Evolutionary conservation across 2,888 invertebrate species (phyloP).

Genomic region (Tenthredo livida): DNA sequence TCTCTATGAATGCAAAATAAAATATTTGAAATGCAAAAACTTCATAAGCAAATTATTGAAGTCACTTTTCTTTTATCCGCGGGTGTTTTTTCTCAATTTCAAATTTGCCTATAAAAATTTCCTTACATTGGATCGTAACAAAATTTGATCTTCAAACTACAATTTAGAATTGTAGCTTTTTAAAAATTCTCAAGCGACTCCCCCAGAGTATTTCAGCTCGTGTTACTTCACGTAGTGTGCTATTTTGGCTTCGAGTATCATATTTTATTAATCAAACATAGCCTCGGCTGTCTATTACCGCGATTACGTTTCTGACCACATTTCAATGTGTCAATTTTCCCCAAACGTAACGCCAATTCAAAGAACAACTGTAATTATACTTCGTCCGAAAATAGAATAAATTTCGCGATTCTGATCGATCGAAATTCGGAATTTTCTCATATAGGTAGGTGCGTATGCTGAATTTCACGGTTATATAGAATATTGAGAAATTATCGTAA

Average conservation of each 20-base stretch:
- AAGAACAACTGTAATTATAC: not conserved
- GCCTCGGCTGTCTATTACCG: not conserved
- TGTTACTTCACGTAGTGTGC: not conserved
- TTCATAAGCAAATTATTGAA: not conserved
- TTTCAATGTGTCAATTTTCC: not conserved
- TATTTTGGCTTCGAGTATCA: not conserved
- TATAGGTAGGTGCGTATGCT: not conserved
- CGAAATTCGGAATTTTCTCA: not conserved
- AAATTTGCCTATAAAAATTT: no score
- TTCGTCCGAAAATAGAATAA: not conserved
- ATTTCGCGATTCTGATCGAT: not conserved
- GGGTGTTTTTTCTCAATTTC: no score
- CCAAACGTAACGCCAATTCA: not conserved
- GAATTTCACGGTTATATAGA: not conserved
- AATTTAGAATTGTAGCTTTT: no score
- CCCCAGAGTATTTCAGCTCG: no score
- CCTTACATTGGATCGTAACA: no score
- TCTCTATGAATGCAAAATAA: not conserved
- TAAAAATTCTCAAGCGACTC: no score
- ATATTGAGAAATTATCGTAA: not conserved
- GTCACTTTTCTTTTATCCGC: no score
- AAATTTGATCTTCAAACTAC: no score
- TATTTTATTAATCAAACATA: not conserved
- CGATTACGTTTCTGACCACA: not conserved
- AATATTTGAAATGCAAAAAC: not conserved